These are phyloP conservation scores for Rugalucina vietnamica DNA, from an alignment of 2,888 invertebrate species.

Conservation along the genomic window DNA sequence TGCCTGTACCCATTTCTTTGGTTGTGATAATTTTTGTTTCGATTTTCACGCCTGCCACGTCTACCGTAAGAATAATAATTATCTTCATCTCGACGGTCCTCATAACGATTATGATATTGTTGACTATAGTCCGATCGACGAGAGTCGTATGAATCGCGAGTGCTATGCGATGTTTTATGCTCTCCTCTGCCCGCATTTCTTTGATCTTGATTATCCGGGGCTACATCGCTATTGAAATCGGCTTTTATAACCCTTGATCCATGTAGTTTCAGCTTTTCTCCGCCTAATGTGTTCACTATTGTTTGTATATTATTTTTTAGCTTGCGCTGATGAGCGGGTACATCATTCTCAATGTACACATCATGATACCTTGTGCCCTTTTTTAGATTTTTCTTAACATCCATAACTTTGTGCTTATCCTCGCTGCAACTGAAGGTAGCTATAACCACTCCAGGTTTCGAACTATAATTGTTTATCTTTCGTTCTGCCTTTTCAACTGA, in stretches of 20 bases:
- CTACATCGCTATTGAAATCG: background rate
- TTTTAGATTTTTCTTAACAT: background rate
- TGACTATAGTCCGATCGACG: background rate
- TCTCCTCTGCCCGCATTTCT: too few species aligned
- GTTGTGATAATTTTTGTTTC: background rate
- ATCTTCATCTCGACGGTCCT: background rate
- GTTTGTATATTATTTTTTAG: background rate
- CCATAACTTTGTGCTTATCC: background rate
- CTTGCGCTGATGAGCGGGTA: background rate
- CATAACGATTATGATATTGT: background rate
- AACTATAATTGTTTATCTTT: background rate
- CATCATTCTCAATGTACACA: background rate
- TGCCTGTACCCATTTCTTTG: background rate
- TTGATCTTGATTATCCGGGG: too few species aligned
- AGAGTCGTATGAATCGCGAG: background rate
- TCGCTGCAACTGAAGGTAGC: background rate
- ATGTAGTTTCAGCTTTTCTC: background rate
- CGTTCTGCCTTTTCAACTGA: background rate
- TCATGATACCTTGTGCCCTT: background rate
- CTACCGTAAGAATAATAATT: background rate
- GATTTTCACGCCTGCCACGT: background rate
- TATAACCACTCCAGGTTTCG: background rate
- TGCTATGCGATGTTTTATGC: too few species aligned
- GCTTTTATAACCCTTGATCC: background rate
- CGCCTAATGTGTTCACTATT: background rate